Conservation (phyloP, 2,888 invertebrate species). For the Drosophila fungiperda region DNA sequence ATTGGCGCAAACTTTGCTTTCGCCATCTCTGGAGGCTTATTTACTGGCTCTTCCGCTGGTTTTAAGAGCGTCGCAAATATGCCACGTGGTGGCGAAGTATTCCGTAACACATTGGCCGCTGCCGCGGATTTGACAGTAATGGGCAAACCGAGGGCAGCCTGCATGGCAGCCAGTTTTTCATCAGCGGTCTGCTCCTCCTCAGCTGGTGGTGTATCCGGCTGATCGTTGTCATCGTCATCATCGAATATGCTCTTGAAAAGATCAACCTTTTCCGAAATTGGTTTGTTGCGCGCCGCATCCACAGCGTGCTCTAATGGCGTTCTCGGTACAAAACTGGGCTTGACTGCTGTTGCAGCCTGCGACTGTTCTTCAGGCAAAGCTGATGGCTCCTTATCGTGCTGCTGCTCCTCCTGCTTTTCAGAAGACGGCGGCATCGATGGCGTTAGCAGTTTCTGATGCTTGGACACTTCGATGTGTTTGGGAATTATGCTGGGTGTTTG, state of each 20-base stretch:
- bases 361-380: neutral
- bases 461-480: conserved; percentile 68
- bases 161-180: conserved; percentile 44
- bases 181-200: conserved; percentile 55
- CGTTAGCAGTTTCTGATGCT: conserved; percentile 3
- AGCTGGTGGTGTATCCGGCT: conserved; percentile 84
- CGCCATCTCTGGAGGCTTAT: neutral
- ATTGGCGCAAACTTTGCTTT: conserved; percentile 62
- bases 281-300: conserved; percentile 78
- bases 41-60: conserved; percentile 23
- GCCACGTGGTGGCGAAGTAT: conserved; percentile 89
- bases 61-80: conserved; percentile 86
- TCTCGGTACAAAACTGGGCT: conserved; percentile 70
- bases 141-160: conserved; percentile 51
- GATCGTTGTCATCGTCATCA: conserved; percentile 91
- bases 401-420: neutral
- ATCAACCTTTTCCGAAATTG: conserved; percentile 89
- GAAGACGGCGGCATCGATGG: neutral
- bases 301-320: conserved; percentile 82
- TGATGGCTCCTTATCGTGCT: conserved; percentile 5
- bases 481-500: conserved; percentile 84
- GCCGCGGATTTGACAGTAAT: conserved; percentile 70
- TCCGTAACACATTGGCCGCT: conserved; percentile 87
- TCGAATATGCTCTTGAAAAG: conserved; percentile 96
- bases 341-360: conserved; percentile 3